Percentiles rank a stretch among this genome's conserved stretches.
These are phyloP conservation scores for Caenorhabditis becei DNA, from an alignment of 2,888 invertebrate genomes.

Conservation along the genomic window DNA sequence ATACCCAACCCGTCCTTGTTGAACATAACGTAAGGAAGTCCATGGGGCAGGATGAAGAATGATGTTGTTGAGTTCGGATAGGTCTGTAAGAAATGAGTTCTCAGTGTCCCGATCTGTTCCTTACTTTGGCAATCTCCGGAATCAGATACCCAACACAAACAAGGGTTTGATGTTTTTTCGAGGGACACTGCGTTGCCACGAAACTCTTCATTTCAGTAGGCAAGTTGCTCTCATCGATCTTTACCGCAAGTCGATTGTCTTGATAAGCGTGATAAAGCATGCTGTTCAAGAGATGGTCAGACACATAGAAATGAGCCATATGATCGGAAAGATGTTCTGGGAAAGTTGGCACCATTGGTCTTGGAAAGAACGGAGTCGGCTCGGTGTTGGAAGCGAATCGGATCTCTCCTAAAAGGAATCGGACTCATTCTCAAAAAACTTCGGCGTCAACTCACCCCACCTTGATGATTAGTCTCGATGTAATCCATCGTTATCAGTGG, in stretches of 20 bases:
- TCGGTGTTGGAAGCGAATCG: constrained; percentile 66
- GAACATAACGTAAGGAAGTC: constrained; percentile 77
- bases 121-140: constrained; percentile 62
- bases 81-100: constrained; percentile 74
- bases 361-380: constrained; percentile 77
- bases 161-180: constrained; percentile 39
- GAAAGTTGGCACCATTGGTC: constrained; percentile 67
- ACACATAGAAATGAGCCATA: constrained; percentile 80
- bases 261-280: constrained; percentile 80
- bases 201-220: constrained; percentile 70
- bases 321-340: constrained; percentile 55
- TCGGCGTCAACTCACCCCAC: constrained; percentile 53
- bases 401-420: constrained; percentile 74
- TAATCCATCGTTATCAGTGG: constrained; percentile 78
- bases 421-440: not conserved
- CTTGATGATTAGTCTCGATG: constrained; percentile 79
- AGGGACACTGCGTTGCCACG: constrained; percentile 73
- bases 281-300: constrained; percentile 78
- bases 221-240: constrained; percentile 62
- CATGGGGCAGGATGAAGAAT: constrained; percentile 78
- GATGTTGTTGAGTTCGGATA: constrained; percentile 76
- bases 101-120: constrained; percentile 13
- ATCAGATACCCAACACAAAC: constrained; percentile 59
- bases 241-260: constrained; percentile 74
- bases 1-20: constrained; percentile 76